These are phyloP conservation scores for Cremastobaeus sp. DNA, from an alignment of 2,888 invertebrate genomes.

Conservation along the genomic window DNA sequence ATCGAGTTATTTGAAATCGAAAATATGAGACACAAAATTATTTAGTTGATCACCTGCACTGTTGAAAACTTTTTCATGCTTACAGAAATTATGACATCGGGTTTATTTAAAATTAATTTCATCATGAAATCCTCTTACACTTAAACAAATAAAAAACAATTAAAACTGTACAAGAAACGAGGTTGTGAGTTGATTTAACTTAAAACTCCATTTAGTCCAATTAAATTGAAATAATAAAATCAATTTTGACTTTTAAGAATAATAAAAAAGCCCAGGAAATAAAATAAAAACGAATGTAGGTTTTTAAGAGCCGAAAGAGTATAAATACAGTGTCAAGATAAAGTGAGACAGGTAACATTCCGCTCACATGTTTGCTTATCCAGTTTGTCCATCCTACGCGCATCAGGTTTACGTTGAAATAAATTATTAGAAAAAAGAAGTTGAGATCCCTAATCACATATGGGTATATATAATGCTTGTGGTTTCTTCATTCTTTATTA, in stretches of 20 bases:
- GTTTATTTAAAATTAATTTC: too few relatives aligned
- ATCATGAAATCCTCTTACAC: too few relatives aligned
- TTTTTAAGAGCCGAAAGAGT: constrained; percentile 34
- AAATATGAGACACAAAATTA: constrained; percentile 23
- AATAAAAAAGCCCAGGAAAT: constrained; percentile 2
- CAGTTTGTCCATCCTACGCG: constrained; percentile 60
- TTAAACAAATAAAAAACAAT: too few relatives aligned
- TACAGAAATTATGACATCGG: too few relatives aligned
- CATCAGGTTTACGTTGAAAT: constrained; percentile 54
- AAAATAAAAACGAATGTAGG: constrained; percentile 25
- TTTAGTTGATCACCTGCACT: background rate
- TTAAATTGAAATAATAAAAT: background rate
- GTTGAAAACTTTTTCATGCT: background rate
- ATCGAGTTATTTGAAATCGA: constrained; percentile 48
- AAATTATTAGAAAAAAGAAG: constrained; percentile 56
- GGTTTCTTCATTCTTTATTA: constrained; percentile 49
- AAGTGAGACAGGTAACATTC: constrained; percentile 60
- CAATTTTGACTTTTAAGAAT: background rate
- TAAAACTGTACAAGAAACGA: too few relatives aligned
- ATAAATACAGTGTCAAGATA: constrained; percentile 51
- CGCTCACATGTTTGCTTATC: constrained; percentile 59
- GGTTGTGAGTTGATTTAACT: too few relatives aligned
- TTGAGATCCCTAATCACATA: constrained; percentile 52
- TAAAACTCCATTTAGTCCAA: too few relatives aligned
- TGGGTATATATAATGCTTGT: constrained; percentile 43